These are phyloP conservation scores for Diabrotica balteata DNA, from an alignment of 2,888 invertebrate genomes.

Conservation along the genomic window DNA sequence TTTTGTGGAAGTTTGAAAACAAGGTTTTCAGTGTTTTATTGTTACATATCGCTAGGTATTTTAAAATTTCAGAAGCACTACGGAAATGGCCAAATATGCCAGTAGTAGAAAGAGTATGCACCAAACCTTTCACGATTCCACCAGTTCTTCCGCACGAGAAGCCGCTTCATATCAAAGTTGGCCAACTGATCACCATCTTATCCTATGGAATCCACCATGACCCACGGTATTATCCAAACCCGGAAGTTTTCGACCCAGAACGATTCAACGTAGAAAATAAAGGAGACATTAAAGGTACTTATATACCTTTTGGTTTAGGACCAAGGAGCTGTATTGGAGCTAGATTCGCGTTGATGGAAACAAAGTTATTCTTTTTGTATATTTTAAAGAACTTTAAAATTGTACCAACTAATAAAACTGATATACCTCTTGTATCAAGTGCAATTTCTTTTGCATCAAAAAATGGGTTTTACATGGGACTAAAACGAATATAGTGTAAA, in stretches of 20 bases:
- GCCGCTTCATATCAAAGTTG: conserved; percentile 44
- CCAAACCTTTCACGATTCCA: conserved; percentile 58
- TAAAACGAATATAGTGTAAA: conserved; percentile 28
- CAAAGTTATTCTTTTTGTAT: conserved; percentile 41
- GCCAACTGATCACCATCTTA: conserved; percentile 52
- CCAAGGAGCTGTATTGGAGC: conserved; percentile 47
- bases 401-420: conserved; percentile 41
- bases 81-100: conserved; percentile 63
- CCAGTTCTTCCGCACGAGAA: conserved; percentile 41
- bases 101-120: conserved; percentile 62
- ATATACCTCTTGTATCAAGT: conserved; percentile 36
- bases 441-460: conserved; percentile 42
- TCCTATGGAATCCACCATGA: conserved; percentile 58
- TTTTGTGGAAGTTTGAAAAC: too few species aligned
- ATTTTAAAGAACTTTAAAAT: conserved; percentile 39
- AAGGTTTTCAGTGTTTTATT: too few species aligned
- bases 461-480: conserved; percentile 50
- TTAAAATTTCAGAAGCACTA: conserved; percentile 35
- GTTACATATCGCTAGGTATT: too few species aligned
- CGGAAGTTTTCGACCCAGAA: conserved; percentile 59
- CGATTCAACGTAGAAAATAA: conserved; percentile 57
- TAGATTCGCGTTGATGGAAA: conserved; percentile 43
- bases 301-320: conserved; percentile 44
- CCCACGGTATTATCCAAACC: conserved; percentile 56
- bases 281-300: conserved; percentile 36